Conservation (phyloP, 2,888 invertebrate genomes). For the Notodonta ziczac region DNA sequence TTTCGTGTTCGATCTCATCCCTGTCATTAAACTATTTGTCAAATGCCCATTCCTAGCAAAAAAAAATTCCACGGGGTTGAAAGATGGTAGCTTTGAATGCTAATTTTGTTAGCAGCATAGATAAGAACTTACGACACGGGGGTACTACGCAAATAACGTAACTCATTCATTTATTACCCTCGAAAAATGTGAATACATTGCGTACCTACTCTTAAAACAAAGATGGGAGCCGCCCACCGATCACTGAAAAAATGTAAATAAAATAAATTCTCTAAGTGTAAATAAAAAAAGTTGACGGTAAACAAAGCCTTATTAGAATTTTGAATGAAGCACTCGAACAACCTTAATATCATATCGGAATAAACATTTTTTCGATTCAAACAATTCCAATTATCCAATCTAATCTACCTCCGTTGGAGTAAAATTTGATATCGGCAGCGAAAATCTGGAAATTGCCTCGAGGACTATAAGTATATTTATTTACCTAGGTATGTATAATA, state of each 20-base stretch:
- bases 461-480: not conserved
- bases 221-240: too few species aligned
- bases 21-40: too few species aligned
- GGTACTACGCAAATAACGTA: too few species aligned
- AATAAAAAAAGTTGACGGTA: not conserved
- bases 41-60: too few species aligned
- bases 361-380: conserved; percentile 9
- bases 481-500: not conserved
- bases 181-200: not conserved
- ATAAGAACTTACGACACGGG: too few species aligned
- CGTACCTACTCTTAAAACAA: not conserved
- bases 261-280: too few species aligned
- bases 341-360: not conserved
- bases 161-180: too few species aligned
- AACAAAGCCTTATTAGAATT: not conserved
- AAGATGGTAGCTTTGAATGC: too few species aligned
- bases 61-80: too few species aligned
- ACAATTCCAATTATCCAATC: conserved; percentile 11
- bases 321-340: not conserved
- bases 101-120: too few species aligned
- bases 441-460: conserved; percentile 16
- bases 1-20: too few species aligned
- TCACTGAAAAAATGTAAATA: too few species aligned
- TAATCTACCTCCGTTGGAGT: conserved; percentile 11
- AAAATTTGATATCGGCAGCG: conserved; percentile 14